Conservation (phyloP, 1,140 invertebrate species). For the Ctenoplectra terminalis region DNA sequence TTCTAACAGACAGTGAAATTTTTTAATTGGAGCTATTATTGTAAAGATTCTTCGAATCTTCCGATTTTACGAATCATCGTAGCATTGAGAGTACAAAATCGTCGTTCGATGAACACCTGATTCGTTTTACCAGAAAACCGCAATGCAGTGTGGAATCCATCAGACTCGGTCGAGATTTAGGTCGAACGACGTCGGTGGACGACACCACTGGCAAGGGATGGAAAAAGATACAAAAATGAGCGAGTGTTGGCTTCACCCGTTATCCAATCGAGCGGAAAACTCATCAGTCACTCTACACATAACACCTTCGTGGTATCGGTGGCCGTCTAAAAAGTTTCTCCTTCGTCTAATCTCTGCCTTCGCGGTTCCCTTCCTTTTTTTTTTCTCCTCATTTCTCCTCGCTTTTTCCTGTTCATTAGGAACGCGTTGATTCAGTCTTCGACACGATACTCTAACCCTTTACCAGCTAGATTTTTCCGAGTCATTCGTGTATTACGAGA, state of each 20-base stretch:
- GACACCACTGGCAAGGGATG: conserved; percentile 8
- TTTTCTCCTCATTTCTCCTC: not conserved
- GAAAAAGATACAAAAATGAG: conserved; percentile 57
- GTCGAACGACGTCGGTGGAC: conserved; percentile 50
- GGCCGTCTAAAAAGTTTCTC: conserved; percentile 59
- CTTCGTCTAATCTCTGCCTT: conserved; percentile 56
- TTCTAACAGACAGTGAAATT: no score
- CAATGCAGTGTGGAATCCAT: conserved; percentile 32
- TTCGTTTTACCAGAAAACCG: conserved; percentile 15
- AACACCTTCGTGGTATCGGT: conserved; percentile 50
- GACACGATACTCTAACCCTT: not conserved
- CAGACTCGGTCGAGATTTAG: conserved; percentile 50
- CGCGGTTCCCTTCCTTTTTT: not conserved
- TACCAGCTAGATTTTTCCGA: not conserved
- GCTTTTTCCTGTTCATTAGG: conserved; percentile 3
- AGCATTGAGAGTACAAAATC: not conserved
- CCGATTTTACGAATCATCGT: conserved; percentile 12
- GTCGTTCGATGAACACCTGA: conserved; percentile 3
- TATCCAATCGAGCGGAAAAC: conserved; percentile 72
- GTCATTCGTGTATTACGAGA: no score
- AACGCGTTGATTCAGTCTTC: not conserved
- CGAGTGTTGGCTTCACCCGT: conserved; percentile 46
- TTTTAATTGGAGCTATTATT: no score
- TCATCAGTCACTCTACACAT: conserved; percentile 66
- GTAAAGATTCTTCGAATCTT: not conserved